Evolutionary conservation across 1,140 invertebrate species (phyloP).

Genomic region (Wasmannia auropunctata): DNA sequence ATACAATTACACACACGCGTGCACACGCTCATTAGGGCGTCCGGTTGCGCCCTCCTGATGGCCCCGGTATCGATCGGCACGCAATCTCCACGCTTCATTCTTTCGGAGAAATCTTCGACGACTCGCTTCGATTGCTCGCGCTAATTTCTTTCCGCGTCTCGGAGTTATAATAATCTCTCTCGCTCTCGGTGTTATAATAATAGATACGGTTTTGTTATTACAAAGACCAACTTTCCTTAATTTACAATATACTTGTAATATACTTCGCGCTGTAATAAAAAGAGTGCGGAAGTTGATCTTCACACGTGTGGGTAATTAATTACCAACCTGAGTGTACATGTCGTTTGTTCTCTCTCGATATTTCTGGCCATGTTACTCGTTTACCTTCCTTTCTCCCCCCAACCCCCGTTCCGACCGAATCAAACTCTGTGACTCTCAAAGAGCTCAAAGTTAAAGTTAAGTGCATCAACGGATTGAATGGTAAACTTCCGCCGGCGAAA

Average conservation of each 20-base stretch:
- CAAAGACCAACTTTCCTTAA: background rate
- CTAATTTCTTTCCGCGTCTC: background rate
- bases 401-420: background rate
- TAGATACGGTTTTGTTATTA: no score
- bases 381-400: no score
- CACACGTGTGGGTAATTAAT: background rate
- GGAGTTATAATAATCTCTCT: background rate
- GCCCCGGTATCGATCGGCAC: background rate
- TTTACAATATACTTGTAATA: no score
- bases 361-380: background rate
- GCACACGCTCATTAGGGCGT: slow-evolving; percentile 64
- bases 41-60: no score
- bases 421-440: background rate
- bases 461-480: slow-evolving; percentile 9
- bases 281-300: background rate
- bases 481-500: background rate
- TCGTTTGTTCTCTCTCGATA: background rate
- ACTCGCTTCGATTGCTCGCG: no score
- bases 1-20: no score
- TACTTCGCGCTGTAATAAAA: background rate
- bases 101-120: no score
- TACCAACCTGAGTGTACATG: background rate
- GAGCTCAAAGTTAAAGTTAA: slow-evolving; percentile 45
- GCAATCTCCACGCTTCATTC: slow-evolving; percentile 5
- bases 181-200: background rate